phyloP scores from a whole-genome alignment of 2,113 vertebrate genomes.

The Progne subis region DNA sequence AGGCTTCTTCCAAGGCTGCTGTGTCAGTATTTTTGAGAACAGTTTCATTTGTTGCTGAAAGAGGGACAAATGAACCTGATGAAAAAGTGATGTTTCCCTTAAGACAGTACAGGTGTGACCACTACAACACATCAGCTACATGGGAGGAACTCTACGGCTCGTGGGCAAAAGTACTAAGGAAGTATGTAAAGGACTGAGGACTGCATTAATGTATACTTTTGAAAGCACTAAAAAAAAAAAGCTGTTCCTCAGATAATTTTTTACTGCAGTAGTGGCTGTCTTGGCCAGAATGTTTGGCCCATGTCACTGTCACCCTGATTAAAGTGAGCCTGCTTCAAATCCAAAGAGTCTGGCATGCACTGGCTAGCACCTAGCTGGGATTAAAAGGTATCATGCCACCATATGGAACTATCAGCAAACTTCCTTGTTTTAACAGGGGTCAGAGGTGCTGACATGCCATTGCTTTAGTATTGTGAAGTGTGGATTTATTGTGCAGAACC shows the following conservation, averaged over 20 bases:
- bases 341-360: background rate
- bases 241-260: background rate
- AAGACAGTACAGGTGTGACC: background rate
- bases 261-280: background rate
- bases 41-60: background rate
- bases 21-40: background rate
- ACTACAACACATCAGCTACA: background rate
- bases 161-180: background rate
- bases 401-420: background rate
- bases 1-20: background rate
- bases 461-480: background rate
- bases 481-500: background rate
- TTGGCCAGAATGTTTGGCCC: background rate
- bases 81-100: background rate
- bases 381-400: background rate
- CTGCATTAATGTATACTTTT: background rate
- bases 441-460: background rate
- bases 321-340: conserved; percentile 7
- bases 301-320: background rate
- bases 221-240: background rate
- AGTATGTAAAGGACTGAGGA: background rate
- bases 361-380: background rate
- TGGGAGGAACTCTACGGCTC: rapidly evolving
- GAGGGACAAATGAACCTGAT: background rate
- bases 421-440: background rate